These are phyloP conservation scores for Shargacucullia verbasci DNA, from an alignment of 2,888 invertebrate genomes.

Conservation along the genomic window DNA sequence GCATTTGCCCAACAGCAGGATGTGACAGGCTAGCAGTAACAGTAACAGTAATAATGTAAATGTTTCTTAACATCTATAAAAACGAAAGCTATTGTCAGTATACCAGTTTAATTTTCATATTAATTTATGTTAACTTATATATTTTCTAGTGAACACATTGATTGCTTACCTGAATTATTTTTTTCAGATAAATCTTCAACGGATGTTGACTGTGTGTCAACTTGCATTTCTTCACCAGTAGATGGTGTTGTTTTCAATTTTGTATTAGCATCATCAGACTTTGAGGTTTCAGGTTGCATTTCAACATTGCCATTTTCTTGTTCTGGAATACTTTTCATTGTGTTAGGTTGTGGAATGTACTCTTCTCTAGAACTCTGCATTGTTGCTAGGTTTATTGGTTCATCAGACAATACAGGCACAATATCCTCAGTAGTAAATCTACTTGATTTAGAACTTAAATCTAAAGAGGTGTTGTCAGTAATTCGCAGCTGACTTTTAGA, in stretches of 20 bases:
- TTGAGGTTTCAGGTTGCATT: constrained; percentile 61
- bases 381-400: constrained; percentile 84
- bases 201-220: constrained; percentile 78
- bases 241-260: constrained; percentile 62
- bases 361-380: constrained; percentile 77
- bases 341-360: constrained; percentile 74
- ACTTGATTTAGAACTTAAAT: constrained; percentile 81
- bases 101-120: too few relatives aligned
- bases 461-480: constrained; percentile 78
- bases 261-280: constrained; percentile 60
- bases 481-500: constrained; percentile 74
- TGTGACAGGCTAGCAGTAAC: too few relatives aligned
- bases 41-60: too few relatives aligned
- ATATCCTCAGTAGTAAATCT: constrained; percentile 70
- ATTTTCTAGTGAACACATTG: too few relatives aligned
- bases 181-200: constrained; percentile 84
- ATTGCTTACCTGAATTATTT: constrained; percentile 70
- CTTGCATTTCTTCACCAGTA: constrained; percentile 81
- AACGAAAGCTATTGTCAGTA: too few relatives aligned
- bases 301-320: constrained; percentile 71
- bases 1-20: too few relatives aligned
- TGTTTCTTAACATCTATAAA: too few relatives aligned
- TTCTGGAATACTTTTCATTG: constrained; percentile 59
- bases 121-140: too few relatives aligned
- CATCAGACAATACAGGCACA: constrained; percentile 75